Base-by-base conservation (phyloP, 2,888 invertebrate species). In the Anodontia alba region DNA sequence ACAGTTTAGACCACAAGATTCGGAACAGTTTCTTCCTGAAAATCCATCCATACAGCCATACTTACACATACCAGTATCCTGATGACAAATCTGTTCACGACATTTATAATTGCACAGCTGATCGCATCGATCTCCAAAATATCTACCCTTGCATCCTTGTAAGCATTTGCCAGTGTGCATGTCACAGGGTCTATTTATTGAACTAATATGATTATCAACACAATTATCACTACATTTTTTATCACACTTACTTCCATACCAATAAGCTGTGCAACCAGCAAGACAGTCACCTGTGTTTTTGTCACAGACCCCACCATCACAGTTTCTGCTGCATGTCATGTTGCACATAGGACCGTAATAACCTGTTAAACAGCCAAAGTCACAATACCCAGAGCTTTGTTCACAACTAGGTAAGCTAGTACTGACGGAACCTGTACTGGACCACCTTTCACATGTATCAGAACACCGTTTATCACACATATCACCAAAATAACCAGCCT, bases 261-360 rank as follows among this genome's bases (percentile, higher is more conserved):
- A 82, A 46, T 77, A 73, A 1, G 51, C 33, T 26, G 78, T 62
- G 80, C 89, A 89, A 12, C 85, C 86, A 36, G 57, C 43, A 12
- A 31, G 31, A 69, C 89, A 89, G 0, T 67, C 46, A 7, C 89
- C 89, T n/a, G 78, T 76, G 20, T 71, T 62, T 62, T 76, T 70
- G 31, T 86, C 51, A 87, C 89, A 89, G 12, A 46, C 76, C 7
- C 54, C 38, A 42, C 75, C 69, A 20, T 76, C 62, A 76, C 89
- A 89, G 29, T 80, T 77, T n/a, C 29, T 33, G 74, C 76, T 86
- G 73, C 89, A 89, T 8, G 49, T 31, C 5, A 42, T 29, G 31
- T 84, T 78, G 81, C 89, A 89, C n/a, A 15, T 26, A 8, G 78
- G 76, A 20, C 88, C 87, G 81, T 87, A 83, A 66, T 73, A 83